These are phyloP conservation scores for Acleris laterana DNA, from an alignment of 2,888 invertebrate species.

Conservation along the genomic window DNA sequence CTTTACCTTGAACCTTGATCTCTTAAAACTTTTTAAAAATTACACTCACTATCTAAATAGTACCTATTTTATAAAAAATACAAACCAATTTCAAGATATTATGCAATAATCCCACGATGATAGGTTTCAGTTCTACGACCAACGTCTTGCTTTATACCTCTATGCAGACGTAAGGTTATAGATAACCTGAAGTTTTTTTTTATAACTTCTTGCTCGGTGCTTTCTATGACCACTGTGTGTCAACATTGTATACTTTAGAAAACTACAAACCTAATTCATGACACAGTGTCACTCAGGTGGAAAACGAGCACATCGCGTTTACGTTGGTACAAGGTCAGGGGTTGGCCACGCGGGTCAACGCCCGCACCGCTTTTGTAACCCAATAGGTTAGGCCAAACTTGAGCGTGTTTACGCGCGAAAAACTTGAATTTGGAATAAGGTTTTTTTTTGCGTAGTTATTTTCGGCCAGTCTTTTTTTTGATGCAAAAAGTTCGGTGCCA, in stretches of 20 bases:
- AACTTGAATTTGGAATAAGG: constrained; percentile 10
- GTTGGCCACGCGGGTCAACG: constrained; percentile 80
- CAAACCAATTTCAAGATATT: too few relatives aligned
- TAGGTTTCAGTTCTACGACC: too few relatives aligned
- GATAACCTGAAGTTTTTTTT: too few relatives aligned
- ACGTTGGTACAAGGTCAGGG: constrained; percentile 83
- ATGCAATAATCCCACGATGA: too few relatives aligned
- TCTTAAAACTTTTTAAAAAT: too few relatives aligned
- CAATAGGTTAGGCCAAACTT: constrained; percentile 71
- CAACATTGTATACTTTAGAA: not conserved
- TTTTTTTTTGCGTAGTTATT: constrained; percentile 4
- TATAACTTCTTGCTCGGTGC: too few relatives aligned
- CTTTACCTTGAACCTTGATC: too few relatives aligned
- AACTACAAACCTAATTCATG: not conserved
- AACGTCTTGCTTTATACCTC: too few relatives aligned
- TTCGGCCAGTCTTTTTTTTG: constrained; percentile 11
- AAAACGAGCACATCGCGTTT: constrained; percentile 78
- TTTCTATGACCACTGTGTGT: not conserved
- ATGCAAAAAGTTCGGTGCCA: not conserved
- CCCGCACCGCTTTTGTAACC: constrained; percentile 74
- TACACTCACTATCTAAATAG: too few relatives aligned
- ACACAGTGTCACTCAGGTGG: constrained; percentile 44
- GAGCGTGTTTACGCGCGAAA: constrained; percentile 30
- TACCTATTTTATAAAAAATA: too few relatives aligned
- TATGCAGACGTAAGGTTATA: too few relatives aligned